Evolutionary conservation across 2,113 vertebrate genomes (phyloP), one percentile per base, ranked within the genome.

Genomic region (Aphyosemion australe): DNA sequence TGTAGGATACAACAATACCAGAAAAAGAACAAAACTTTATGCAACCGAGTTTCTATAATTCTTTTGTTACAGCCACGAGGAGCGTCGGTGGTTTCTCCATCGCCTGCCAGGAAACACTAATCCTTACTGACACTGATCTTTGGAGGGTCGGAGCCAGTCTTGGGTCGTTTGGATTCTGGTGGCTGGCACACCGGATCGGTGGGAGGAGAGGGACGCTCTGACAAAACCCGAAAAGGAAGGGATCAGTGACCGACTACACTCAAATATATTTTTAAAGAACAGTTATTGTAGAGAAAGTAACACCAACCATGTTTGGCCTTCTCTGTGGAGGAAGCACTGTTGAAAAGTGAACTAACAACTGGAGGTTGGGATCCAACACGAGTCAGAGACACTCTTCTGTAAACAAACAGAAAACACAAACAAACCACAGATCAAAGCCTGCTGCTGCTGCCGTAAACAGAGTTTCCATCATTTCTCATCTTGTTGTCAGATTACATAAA

Each of bases 311-410:
- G 89, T 15, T 93, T 94, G 55, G 76, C 86, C 83, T 93, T 90
- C 78, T 94, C 93, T 16, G 88, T 73, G 59, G 92, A 91, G 41
- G 93, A 74, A 58, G 88, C 66, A 4, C 55, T 5, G 4, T 83
- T 51, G 57, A 80, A 66, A 14, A 72, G 26, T 11, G 84, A 84
- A 52, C 72, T 11, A 12, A 32, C 32, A 1, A 64, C 46, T 45
- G 90, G 74, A 0, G 76, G 68, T 9, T 91, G 91, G 37, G 87
- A 16, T 69, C 91, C 94, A 61, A 95, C 31, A 3, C 96, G 88
- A 76, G 90, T 94, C 84, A 98, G 84, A 63, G 93, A 95, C 50
- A 97, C 90, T 83, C 95, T 94, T 92, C 97, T 98, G 85, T 52
- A 84, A 88, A 83, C 68, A 78, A 34, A 75, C 11, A 55, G 6